These are phyloP conservation scores for Agapornis canus DNA, from an alignment of 2,797 vertebrate species.

Conservation along the genomic window DNA sequence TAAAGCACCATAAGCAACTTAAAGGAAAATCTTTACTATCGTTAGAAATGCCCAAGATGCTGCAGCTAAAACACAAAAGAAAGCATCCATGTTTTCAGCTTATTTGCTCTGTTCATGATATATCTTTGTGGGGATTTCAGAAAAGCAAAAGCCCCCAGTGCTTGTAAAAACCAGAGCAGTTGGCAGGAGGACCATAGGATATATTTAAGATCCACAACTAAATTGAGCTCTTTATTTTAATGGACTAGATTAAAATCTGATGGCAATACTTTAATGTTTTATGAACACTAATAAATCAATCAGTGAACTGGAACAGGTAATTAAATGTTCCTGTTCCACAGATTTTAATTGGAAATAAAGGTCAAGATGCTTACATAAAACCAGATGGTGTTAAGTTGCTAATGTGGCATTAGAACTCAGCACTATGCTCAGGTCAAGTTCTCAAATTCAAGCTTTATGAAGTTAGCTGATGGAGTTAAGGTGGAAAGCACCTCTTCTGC, in stretches of 20 bases:
- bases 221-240: neutral
- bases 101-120: neutral
- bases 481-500: neutral
- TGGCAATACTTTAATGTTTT: neutral
- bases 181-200: neutral
- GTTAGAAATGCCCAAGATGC: neutral
- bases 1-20: neutral
- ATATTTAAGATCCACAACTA: neutral
- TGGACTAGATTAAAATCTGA: conserved; percentile 5
- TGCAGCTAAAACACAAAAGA: neutral
- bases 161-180: neutral
- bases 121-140: neutral
- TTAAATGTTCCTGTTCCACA: neutral
- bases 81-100: neutral
- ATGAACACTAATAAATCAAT: conserved; percentile 1
- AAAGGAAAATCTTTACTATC: neutral
- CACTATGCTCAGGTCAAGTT: neutral
- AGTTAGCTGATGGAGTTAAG: neutral
- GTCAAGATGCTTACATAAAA: neutral
- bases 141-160: neutral
- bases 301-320: neutral
- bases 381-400: neutral
- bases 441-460: conserved; percentile 19
- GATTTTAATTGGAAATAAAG: conserved; percentile 36
- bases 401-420: neutral